Evolutionary conservation across 2,888 invertebrate species (phyloP), one percentile per base, ranked within the genome.

Genomic region (Rotaria macrura): DNA sequence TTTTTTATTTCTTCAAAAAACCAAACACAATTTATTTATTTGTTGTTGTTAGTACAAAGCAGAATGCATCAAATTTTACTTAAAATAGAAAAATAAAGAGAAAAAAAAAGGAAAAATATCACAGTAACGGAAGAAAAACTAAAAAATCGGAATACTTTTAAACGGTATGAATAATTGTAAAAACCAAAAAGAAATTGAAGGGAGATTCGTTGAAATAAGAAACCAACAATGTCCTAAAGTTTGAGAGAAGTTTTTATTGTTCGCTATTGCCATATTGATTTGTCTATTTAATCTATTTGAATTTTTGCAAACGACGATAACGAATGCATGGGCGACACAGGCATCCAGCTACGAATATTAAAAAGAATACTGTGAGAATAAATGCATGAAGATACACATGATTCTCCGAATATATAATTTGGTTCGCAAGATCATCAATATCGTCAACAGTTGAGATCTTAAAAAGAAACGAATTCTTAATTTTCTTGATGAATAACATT

Each of bases 371-470:
- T 20, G 84, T 7, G 38, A 83, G 34, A 57, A 84, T 79, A 38
- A 49, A 17, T 17, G 54, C 43, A 38, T 84, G 84, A 49, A 86
- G 47, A 74, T 86, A 86, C 7, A 54, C 34, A 40, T 84, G 74
- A 85, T 86, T 74, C 20, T 79, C 34, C 38, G 86, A 86, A 25
- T 86, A 83, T 23, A 72, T 34, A 23, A 85, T 85, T 79, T 84
- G 55, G 34, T 38, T 29, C 14, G 85, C 52, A 29, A 85, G 34
- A 65, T 85, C 85, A 40, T 52, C 40, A 14, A 85, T 43, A 52
- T 84, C 43, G 17, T 54, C 55, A 10, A 85, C 34, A 40, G 7
- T 17, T 47, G 40, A 49, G 20, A 84, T 34, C 65, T 65, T 34
- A 65, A 65, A 65, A 7, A 14, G 23, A 38, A 65, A 65, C 3